Conservation (phyloP, 2,888 invertebrate genomes). For the Troides aeacus region DNA sequence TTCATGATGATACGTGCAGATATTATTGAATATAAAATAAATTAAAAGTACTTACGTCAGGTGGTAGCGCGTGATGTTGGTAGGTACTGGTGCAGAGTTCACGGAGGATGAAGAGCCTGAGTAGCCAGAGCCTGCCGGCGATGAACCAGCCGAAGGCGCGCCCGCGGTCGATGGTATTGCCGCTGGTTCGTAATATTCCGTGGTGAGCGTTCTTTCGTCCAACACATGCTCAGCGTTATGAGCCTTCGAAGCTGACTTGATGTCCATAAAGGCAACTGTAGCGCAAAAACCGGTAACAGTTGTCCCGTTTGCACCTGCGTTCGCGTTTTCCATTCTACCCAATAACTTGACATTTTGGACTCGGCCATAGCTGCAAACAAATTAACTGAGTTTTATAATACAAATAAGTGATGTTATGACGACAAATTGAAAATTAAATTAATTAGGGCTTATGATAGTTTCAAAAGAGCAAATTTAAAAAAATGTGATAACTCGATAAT, state of each 20-base stretch:
- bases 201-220: conserved; percentile 92
- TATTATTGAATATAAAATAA: conserved; percentile 31
- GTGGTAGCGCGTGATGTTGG: conserved; percentile 65
- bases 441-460: not conserved
- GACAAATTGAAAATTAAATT: not conserved
- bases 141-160: conserved; percentile 77
- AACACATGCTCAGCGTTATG: conserved; percentile 93
- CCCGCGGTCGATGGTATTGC: conserved; percentile 83
- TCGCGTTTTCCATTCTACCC: conserved; percentile 81
- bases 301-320: conserved; percentile 74
- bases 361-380: conserved; percentile 92
- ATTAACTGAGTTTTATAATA: conserved; percentile 29
- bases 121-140: conserved; percentile 81
- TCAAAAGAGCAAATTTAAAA: too few relatives aligned
- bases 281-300: conserved; percentile 87
- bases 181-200: conserved; percentile 94
- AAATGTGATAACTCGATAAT: too few relatives aligned
- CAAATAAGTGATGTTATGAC: conserved; percentile 8
- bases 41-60: conserved; percentile 67
- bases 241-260: conserved; percentile 96
- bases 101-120: conserved; percentile 82
- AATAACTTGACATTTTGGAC: conserved; percentile 97
- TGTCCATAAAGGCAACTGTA: conserved; percentile 97
- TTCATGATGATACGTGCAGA: conserved; percentile 43
- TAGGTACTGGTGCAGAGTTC: conserved; percentile 68